Percentiles rank a stretch among this genome's conserved stretches.
Evolutionary conservation across 2,113 vertebrate genomes (phyloP).

Genomic region (Pachycephala philippinensis): DNA sequence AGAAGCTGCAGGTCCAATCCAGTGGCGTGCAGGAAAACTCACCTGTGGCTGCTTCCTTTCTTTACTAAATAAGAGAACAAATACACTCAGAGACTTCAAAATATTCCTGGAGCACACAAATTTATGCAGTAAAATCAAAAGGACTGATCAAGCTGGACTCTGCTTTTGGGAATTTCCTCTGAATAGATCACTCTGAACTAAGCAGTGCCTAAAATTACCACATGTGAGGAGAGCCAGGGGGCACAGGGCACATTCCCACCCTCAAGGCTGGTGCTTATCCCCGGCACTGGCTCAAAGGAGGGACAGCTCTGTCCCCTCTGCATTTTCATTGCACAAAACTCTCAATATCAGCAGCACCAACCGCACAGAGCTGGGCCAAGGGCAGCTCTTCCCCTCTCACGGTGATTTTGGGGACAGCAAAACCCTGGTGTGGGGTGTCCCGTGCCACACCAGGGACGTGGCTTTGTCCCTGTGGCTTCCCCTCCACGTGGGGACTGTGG

Average conservation of each 20-base stretch:
- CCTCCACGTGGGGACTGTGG: accelerated
- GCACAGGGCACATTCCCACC: neutral
- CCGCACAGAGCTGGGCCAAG: accelerated
- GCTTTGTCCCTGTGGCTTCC: neutral
- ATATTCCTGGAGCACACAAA: neutral
- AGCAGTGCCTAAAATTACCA: neutral
- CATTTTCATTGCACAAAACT: neutral
- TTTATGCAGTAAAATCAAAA: neutral
- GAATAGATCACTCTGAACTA: neutral
- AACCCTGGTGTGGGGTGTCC: neutral
- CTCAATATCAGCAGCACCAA: neutral
- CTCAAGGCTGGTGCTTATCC: neutral
- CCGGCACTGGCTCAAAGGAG: neutral
- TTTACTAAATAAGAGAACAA: neutral
- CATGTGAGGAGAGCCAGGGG: neutral
- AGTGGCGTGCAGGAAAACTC: neutral
- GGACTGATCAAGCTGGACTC: neutral
- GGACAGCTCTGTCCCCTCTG: neutral
- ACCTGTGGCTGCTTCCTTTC: neutral
- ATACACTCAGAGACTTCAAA: neutral
- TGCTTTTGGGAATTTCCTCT: neutral
- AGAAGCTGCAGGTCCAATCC: neutral
- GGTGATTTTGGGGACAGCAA: neutral
- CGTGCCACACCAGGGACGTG: accelerated
- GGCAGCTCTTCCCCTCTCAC: neutral